These are phyloP conservation scores for Drosophila kuntzei DNA, from an alignment of 2,888 invertebrate species.

Conservation along the genomic window DNA sequence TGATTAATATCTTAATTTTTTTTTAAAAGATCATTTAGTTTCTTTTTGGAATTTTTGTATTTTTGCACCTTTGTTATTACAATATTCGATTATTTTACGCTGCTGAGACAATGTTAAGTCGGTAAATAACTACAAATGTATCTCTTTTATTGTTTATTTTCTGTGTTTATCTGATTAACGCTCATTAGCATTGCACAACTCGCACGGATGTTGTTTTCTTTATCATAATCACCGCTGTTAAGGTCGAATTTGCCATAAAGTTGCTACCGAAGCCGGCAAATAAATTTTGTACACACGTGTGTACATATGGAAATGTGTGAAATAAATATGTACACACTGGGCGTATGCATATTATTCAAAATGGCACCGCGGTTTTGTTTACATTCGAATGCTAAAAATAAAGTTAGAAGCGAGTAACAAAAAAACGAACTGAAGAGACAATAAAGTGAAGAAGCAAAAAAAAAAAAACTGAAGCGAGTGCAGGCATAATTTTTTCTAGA, in stretches of 20 bases:
- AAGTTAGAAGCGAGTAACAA: conserved; percentile 36
- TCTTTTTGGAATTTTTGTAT: background rate
- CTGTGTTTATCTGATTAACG: conserved; percentile 37
- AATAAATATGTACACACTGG: conserved; percentile 43
- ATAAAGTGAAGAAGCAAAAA: background rate
- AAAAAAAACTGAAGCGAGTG: conserved; percentile 21
- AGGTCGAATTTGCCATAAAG: conserved; percentile 60
- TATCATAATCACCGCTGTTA: conserved; percentile 50
- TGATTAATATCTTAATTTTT: background rate
- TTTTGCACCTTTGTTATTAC: background rate
- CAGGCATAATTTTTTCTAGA: conserved; percentile 20
- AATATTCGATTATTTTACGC: background rate
- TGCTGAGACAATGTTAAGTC: background rate
- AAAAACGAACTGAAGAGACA: conserved; percentile 5
- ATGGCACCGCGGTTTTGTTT: conserved; percentile 51
- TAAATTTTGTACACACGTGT: conserved; percentile 2
- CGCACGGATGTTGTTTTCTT: conserved; percentile 45
- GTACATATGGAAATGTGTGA: conserved; percentile 34
- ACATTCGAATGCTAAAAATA: conserved; percentile 54
- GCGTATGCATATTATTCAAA: conserved; percentile 30
- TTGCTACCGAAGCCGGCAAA: conserved; percentile 43
- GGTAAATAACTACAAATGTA: background rate
- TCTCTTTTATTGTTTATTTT: conserved; percentile 5
- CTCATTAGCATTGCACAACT: conserved; percentile 48
- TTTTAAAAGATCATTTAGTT: background rate